Evolutionary conservation across 1,140 invertebrate genomes (phyloP).

Genomic region (Gonioctena quinquepunctata): DNA sequence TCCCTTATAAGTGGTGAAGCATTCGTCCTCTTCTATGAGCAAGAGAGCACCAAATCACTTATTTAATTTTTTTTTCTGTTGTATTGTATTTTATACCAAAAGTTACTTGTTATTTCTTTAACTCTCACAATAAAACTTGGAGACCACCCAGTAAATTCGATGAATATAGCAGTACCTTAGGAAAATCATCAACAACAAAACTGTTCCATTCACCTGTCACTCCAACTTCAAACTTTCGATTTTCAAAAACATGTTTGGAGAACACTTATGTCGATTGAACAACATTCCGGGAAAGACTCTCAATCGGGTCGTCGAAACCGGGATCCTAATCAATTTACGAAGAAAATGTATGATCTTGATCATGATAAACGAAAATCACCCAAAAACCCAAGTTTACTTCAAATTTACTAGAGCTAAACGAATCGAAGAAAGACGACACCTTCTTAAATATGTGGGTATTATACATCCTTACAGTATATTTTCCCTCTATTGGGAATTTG

Average conservation of each 20-base stretch:
- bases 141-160: too few species aligned
- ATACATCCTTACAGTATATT: slow-evolving; percentile 33
- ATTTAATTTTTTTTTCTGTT: too few species aligned
- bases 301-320: slow-evolving; percentile 25
- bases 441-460: slow-evolving; percentile 5
- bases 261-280: slow-evolving; percentile 4
- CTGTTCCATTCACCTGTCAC: background rate
- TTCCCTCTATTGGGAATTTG: background rate
- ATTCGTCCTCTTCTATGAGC: too few species aligned
- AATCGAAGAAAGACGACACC: slow-evolving; percentile 26
- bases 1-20: too few species aligned
- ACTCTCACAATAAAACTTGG: too few species aligned
- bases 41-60: too few species aligned
- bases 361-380: slow-evolving; percentile 32
- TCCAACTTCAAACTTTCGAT: background rate
- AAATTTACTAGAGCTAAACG: slow-evolving; percentile 28
- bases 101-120: too few species aligned
- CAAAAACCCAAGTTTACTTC: slow-evolving; percentile 22
- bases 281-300: background rate
- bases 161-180: too few species aligned
- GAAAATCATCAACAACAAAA: background rate
- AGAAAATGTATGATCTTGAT: slow-evolving; percentile 17
- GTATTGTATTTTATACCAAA: too few species aligned
- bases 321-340: slow-evolving; percentile 27
- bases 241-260: background rate